Conservation (phyloP, 30 jellyfish, hydroid and myxozoan genomes). For the Hydractinia symbiolongicarpus region DNA sequence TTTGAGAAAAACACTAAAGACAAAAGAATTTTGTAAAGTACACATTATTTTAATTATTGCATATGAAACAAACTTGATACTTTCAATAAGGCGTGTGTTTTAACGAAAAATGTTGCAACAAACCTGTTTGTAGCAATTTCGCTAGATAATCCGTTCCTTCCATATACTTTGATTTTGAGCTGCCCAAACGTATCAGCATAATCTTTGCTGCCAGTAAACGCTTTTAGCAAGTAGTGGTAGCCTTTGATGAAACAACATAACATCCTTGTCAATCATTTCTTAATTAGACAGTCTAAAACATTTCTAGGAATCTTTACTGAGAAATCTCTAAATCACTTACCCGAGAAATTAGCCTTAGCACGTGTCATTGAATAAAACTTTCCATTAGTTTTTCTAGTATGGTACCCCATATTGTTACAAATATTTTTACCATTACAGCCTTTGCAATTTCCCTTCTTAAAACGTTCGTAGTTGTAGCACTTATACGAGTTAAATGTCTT, state of each 20-base stretch:
- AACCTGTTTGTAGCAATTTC: neutral
- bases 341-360: neutral
- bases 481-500: conserved; percentile 46
- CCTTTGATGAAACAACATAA: neutral
- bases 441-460: conserved; percentile 37
- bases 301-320: too few species aligned
- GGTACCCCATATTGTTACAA: conserved; percentile 63
- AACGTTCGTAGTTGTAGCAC: conserved; percentile 27
- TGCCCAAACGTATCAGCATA: conserved; percentile 9
- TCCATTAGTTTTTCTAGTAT: neutral
- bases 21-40: neutral
- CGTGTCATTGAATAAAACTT: neutral
- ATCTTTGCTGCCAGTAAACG: neutral
- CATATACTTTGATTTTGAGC: conserved; percentile 8
- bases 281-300: too few species aligned
- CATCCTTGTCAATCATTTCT: too few species aligned
- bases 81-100: too few species aligned
- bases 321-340: neutral
- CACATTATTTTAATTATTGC: too few species aligned
- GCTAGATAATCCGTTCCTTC: neutral
- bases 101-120: too few species aligned
- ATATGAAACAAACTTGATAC: too few species aligned
- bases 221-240: neutral
- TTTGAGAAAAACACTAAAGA: neutral
- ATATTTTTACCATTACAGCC: conserved; percentile 31